Evolutionary conservation across 2,797 vertebrate genomes (phyloP).

Genomic region (Neopelma chrysocephalum): DNA sequence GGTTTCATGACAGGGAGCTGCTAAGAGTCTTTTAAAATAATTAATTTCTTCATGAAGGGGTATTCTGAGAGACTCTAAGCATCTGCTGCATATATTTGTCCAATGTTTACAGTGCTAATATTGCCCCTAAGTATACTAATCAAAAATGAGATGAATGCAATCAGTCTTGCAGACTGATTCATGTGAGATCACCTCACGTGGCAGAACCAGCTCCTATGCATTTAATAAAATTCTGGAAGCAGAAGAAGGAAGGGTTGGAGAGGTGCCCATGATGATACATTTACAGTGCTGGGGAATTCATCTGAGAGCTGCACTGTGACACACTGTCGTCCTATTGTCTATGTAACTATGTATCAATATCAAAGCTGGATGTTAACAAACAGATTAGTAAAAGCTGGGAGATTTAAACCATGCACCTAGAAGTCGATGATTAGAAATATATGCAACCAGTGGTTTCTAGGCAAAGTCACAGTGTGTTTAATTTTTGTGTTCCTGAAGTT

Average conservation of each 20-base stretch:
- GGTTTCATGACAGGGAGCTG: neutral
- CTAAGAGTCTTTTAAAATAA: neutral
- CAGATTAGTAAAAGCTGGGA: neutral
- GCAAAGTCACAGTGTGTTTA: neutral
- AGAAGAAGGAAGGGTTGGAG: neutral
- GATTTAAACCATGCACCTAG: neutral
- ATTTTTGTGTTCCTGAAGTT: neutral
- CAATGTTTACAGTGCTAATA: neutral
- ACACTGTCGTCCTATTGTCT: neutral
- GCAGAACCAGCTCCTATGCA: neutral
- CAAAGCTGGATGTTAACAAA: neutral
- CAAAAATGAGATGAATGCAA: neutral
- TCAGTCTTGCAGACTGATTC: neutral
- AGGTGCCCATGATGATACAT: neutral
- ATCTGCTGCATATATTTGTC: neutral
- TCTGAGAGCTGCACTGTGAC: neutral
- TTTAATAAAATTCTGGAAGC: constrained; percentile 23
- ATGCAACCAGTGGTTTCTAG: neutral
- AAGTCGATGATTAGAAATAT: neutral
- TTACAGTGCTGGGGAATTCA: neutral
- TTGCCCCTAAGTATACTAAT: neutral
- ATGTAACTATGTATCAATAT: neutral
- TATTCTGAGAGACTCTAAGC: neutral
- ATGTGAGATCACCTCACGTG: neutral
- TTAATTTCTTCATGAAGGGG: neutral